Percentiles rank a stretch among this genome's conserved stretches.
Evolutionary conservation across 2,113 vertebrate species (phyloP).

Genomic region (Anolis sagrei): DNA sequence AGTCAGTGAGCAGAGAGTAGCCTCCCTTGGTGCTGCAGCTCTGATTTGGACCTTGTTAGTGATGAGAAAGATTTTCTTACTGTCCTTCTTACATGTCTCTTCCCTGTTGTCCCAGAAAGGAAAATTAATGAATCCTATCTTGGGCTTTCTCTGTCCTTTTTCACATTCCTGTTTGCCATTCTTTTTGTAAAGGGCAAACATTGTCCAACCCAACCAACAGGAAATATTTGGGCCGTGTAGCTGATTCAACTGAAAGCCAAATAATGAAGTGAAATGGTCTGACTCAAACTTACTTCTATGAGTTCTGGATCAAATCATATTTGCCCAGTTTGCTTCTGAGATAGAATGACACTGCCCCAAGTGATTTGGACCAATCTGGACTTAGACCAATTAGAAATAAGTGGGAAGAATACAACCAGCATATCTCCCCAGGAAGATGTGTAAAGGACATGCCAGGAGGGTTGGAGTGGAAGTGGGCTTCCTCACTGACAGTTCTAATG

Average conservation of each 20-base stretch:
- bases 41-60: neutral
- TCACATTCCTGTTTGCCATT: neutral
- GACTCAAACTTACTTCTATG: neutral
- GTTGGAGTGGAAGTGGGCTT: too few relatives aligned
- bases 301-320: too few relatives aligned
- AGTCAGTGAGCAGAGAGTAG: slow-evolving; percentile 19
- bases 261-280: neutral
- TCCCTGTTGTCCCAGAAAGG: slow-evolving; percentile 13
- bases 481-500: too few relatives aligned
- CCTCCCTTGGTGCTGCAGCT: slow-evolving; percentile 1
- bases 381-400: too few relatives aligned
- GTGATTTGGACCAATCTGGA: too few relatives aligned
- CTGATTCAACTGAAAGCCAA: too few relatives aligned
- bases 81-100: slow-evolving; percentile 9
- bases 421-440: too few relatives aligned
- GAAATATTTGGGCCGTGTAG: neutral
- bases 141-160: slow-evolving; percentile 20
- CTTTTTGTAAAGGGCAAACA: slow-evolving; percentile 7
- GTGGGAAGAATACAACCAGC: too few relatives aligned
- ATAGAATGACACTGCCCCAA: too few relatives aligned
- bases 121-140: slow-evolving; percentile 32
- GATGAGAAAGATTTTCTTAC: slow-evolving; percentile 42
- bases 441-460: too few relatives aligned
- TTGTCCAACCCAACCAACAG: neutral
- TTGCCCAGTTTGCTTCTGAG: too few relatives aligned